Evolutionary conservation across 2,888 invertebrate species (phyloP), one percentile per base, ranked within the genome.

Genomic region (Agriopis aurantiaria): DNA sequence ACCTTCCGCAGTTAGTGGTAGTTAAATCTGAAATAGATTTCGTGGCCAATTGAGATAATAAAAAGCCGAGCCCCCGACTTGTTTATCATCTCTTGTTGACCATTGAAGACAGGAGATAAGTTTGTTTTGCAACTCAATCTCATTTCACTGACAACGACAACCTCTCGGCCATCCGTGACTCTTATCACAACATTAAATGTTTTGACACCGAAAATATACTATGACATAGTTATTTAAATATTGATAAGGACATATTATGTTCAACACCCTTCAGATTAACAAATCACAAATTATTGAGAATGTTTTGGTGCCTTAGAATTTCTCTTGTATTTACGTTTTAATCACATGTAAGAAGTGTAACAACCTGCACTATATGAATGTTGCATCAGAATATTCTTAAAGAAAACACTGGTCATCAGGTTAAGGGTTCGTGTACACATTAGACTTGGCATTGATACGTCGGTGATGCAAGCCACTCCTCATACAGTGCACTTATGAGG

Each of bases 11-110:
- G 33, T 33, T 33, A 33, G 33, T 33, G 33, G 33, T 43, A 43
- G 43, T 43, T 43, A 8, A 10, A 9, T 10, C 23, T 73, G 71
- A 68, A 60, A 80, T 78, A 82, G 45, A 59, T 78, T 78, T 80
- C 78, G 72, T 57, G 73, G 72, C 68, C 69, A 68, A 64, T 66
- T 74, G 78, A 84, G 84, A 83, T 23, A 46, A 80, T 77, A 76
- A 67, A 61, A 12, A 80, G 88, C 70, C 88, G 86, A 88, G 85
- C 87, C 88, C 84, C 84, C 17, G 64, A 76, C 75, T 76, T 87
- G 81, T 87, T 84, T 85, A 79, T 71, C 73, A 75, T 74, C 70
- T 79, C 72, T 74, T 86, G 83, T 88, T 87, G 82, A 78, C 78
- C 75, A 84, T 82, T 79, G 78, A 76, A 73, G 70, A 72, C 78